These are phyloP conservation scores for Myotis daubentonii DNA, from an alignment of 2,797 vertebrate species.

Conservation along the genomic window DNA sequence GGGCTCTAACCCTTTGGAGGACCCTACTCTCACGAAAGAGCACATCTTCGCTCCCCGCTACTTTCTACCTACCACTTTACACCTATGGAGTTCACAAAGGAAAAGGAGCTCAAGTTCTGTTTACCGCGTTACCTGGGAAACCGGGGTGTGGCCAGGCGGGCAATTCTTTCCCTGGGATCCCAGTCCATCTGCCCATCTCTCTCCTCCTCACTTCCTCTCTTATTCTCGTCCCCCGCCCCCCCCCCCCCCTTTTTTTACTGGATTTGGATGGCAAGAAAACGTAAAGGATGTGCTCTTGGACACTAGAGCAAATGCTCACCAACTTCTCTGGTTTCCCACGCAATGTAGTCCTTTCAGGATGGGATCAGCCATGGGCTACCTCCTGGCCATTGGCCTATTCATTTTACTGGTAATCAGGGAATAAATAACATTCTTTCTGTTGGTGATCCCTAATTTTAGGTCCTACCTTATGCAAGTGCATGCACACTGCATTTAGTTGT, in stretches of 20 bases:
- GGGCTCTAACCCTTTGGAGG: not conserved
- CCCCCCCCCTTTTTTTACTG: not conserved
- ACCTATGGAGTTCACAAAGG: rapidly evolving
- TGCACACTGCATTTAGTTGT: not conserved
- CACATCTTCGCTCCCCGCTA: not conserved
- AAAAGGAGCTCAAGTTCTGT: not conserved
- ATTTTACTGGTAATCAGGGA: not conserved
- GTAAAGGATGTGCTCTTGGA: not conserved
- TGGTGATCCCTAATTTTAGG: not conserved
- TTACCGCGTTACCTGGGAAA: slow-evolving; percentile 76
- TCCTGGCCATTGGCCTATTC: not conserved
- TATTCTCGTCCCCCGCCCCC: rapidly evolving
- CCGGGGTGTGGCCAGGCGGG: slow-evolving; percentile 61
- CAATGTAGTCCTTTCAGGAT: not conserved
- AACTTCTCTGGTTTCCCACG: not conserved
- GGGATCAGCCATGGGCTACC: not conserved
- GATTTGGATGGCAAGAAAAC: not conserved
- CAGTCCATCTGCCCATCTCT: not conserved
- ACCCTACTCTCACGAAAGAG: slow-evolving; percentile 2
- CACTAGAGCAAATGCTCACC: not conserved
- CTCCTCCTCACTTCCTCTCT: too few species aligned
- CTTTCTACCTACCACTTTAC: not conserved
- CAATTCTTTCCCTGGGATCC: rapidly evolving
- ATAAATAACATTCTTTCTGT: not conserved
- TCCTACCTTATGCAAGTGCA: not conserved